These are phyloP conservation scores for Neotoxoptera formosana DNA, from an alignment of 1,140 invertebrate species.

Conservation along the genomic window DNA sequence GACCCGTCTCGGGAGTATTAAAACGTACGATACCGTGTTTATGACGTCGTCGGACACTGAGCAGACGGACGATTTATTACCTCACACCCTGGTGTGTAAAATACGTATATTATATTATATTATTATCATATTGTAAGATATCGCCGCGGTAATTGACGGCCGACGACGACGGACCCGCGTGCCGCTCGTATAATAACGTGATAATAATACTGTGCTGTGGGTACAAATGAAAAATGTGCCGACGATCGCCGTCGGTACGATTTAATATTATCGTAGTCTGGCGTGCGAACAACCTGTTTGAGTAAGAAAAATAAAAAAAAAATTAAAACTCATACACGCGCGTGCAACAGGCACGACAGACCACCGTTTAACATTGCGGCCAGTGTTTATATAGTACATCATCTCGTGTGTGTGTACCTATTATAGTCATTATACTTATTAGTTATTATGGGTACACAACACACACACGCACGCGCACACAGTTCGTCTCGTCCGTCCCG, in stretches of 20 bases:
- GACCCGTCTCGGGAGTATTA: background rate
- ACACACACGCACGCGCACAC: background rate
- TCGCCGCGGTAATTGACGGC: background rate
- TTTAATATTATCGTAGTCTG: background rate
- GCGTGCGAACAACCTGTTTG: slow-evolving; percentile 36
- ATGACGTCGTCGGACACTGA: background rate
- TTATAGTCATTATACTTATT: background rate
- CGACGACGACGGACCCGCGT: background rate
- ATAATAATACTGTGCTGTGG: background rate
- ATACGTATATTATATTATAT: too few species aligned
- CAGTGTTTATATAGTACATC: background rate
- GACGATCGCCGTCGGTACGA: background rate
- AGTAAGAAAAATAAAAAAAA: background rate
- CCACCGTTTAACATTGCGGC: background rate
- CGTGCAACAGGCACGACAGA: background rate
- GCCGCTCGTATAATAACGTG: background rate
- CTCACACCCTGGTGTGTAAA: background rate
- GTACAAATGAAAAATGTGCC: background rate
- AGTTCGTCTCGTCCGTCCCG: background rate
- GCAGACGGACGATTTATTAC: background rate
- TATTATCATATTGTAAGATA: too few species aligned
- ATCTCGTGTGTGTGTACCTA: background rate
- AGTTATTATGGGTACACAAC: background rate
- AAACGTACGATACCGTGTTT: too few species aligned
- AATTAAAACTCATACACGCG: background rate